These are phyloP conservation scores for Druceiella hillmani DNA, from an alignment of 2,888 invertebrate genomes.

Conservation along the genomic window DNA sequence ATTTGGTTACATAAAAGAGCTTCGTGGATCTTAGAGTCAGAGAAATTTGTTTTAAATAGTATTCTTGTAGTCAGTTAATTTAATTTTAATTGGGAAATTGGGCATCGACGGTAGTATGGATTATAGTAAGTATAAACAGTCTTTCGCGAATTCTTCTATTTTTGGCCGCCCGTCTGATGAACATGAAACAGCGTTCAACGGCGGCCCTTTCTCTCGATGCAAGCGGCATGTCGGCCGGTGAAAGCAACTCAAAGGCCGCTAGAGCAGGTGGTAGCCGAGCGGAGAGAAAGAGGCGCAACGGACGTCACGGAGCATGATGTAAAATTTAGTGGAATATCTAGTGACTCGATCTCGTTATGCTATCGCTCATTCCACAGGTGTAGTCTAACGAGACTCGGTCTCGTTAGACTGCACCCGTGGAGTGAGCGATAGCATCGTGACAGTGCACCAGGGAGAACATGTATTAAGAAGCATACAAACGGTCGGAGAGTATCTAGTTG, in stretches of 20 bases:
- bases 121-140: too few species aligned
- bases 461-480: conserved; percentile 66
- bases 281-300: conserved; percentile 33
- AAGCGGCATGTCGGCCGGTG: conserved; percentile 41
- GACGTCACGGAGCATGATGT: conserved; percentile 43
- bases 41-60: too few species aligned
- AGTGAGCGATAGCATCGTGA: conserved; percentile 12
- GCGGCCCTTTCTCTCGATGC: conserved; percentile 40
- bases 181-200: conserved; percentile 76
- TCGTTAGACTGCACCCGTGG: conserved; percentile 74
- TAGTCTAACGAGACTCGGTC: conserved; percentile 43
- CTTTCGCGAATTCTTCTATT: too few species aligned
- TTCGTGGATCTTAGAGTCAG: too few species aligned
- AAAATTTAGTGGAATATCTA: conserved; percentile 58
- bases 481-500: conserved; percentile 55
- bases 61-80: too few species aligned
- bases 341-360: conserved; percentile 41
- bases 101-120: too few species aligned
- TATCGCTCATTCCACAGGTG: conserved; percentile 48
- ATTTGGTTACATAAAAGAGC: too few species aligned
- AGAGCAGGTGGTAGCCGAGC: conserved; percentile 51
- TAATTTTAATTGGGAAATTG: too few species aligned
- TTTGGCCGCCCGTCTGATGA: conserved; percentile 67
- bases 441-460: conserved; percentile 8
- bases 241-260: conserved; percentile 54